Evolutionary conservation across 2,888 invertebrate genomes (phyloP), one percentile per base, ranked within the genome.

Genomic region (Ochropleura plecta): DNA sequence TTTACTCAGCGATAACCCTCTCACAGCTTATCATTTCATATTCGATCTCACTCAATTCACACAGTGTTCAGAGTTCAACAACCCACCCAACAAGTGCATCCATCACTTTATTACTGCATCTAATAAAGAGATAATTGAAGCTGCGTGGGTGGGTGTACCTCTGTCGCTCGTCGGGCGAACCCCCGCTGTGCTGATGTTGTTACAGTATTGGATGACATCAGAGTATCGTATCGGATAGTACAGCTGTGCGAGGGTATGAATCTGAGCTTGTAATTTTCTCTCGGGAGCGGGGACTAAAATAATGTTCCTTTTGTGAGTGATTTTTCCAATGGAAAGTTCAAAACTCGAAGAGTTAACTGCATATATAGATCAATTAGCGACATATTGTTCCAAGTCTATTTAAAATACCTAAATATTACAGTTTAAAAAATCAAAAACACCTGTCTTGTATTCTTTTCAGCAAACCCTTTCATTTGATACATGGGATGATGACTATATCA

Each of bases 81-180:
- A 82, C 77, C 89, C 83, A 62, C 62, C 66, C 59, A 78, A 73
- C 83, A 81, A 87, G 83, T 85, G 88, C 88, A 88, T 84, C 84
- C 86, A 87, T 86, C 82, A 84, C 74, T 72, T 78, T 85, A 84
- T 84, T 87, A 86, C 84, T 89, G 88, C 87, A 89, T 86, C 87
- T 90, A 90, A 91, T 91, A 86, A 88, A 84, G 85, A 86, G 88
- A 84, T 90, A 89, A 92, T 91, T 91, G 86, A 84, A 81, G 40
- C 74, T 81, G 81, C 85, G 91, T 88, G 89, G 90, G 88, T 78
- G 84, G 85, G 70, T 79, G 78, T 84, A 70, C 73, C 42, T 67
- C 74, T 69, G 67, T 68, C 77, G 59, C 65, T 71, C 70, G 67
- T 65, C 76, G 55, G 65, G 59, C 44, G 53, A 70, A 66, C 60